Conservation (phyloP, 2,888 invertebrate genomes). For the Hoplodrina blanda region DNA sequence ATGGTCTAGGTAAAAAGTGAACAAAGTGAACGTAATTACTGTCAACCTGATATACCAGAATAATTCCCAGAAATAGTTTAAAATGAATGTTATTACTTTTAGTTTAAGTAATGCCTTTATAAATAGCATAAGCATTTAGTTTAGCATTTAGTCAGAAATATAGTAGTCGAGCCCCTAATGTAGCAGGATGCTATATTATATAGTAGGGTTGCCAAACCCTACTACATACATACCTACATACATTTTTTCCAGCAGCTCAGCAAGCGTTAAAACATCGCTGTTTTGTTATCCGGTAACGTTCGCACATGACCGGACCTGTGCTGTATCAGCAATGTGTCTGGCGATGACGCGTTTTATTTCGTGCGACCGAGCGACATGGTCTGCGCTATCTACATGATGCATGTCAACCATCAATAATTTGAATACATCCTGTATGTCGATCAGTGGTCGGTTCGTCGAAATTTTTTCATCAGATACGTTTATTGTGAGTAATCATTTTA, state of each 20-base stretch:
- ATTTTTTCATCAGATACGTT: constrained; percentile 19
- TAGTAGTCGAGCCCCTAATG: too few species aligned
- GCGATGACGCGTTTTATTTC: constrained; percentile 75
- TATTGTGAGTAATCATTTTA: neutral
- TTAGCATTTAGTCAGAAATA: too few species aligned
- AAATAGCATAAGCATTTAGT: too few species aligned
- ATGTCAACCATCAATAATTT: constrained; percentile 77
- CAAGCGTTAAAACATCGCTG: constrained; percentile 44
- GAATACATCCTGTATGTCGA: constrained; percentile 70
- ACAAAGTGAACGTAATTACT: too few species aligned
- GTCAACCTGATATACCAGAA: too few species aligned
- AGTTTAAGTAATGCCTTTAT: too few species aligned
- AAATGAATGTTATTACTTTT: too few species aligned
- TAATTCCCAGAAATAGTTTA: too few species aligned
- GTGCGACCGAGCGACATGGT: constrained; percentile 63
- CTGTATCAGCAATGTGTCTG: constrained; percentile 63
- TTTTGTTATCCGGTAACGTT: constrained; percentile 59
- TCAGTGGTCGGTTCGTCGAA: constrained; percentile 48
- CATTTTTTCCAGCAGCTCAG: constrained; percentile 23
- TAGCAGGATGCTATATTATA: too few species aligned
- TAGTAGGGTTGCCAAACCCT: too few species aligned
- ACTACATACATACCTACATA: too few species aligned
- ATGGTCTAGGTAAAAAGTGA: too few species aligned
- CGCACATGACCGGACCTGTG: constrained; percentile 64
- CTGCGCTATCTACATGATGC: constrained; percentile 73